Evolutionary conservation across 2,888 invertebrate genomes (phyloP).

Genomic region (Oscheius onirici): DNA sequence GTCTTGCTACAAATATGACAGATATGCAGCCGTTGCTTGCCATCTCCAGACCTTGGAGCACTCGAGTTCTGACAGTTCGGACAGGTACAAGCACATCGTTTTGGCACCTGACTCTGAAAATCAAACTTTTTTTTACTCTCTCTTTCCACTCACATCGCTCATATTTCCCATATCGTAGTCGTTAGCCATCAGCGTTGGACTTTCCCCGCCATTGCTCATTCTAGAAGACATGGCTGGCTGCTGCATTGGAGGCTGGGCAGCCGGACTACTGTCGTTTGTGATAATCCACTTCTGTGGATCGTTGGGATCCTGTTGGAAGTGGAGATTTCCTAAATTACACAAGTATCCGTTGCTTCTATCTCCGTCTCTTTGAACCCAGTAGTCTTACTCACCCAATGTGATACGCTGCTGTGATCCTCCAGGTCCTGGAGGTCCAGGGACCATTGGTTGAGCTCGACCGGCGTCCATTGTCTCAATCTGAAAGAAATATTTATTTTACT

Average conservation of each 20-base stretch:
- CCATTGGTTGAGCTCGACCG: constrained; percentile 32
- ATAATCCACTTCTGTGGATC: constrained; percentile 84
- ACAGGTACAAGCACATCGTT: constrained; percentile 92
- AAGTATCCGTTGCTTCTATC: neutral
- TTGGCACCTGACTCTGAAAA: constrained; percentile 51
- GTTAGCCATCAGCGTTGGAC: constrained; percentile 28
- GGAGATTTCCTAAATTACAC: constrained; percentile 74
- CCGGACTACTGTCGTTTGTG: constrained; percentile 60
- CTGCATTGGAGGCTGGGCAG: constrained; percentile 23
- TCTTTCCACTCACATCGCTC: constrained; percentile 29
- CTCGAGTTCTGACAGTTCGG: constrained; percentile 82
- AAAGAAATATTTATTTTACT: neutral
- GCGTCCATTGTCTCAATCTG: constrained; percentile 41
- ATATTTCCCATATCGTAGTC: constrained; percentile 32
- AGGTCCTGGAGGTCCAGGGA: neutral
- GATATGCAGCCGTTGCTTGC: constrained; percentile 64
- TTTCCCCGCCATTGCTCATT: constrained; percentile 31
- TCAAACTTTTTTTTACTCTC: neutral
- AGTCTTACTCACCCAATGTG: constrained; percentile 58
- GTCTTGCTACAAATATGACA: constrained; percentile 70
- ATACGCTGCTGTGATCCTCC: constrained; percentile 58
- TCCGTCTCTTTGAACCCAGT: constrained; percentile 1
- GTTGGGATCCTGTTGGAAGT: constrained; percentile 84
- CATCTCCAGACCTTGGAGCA: constrained; percentile 51
- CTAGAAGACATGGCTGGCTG: constrained; percentile 32